Evolutionary conservation across 2,888 invertebrate genomes (phyloP), one percentile per base, ranked within the genome.

Genomic region (Ennomos erosarius): DNA sequence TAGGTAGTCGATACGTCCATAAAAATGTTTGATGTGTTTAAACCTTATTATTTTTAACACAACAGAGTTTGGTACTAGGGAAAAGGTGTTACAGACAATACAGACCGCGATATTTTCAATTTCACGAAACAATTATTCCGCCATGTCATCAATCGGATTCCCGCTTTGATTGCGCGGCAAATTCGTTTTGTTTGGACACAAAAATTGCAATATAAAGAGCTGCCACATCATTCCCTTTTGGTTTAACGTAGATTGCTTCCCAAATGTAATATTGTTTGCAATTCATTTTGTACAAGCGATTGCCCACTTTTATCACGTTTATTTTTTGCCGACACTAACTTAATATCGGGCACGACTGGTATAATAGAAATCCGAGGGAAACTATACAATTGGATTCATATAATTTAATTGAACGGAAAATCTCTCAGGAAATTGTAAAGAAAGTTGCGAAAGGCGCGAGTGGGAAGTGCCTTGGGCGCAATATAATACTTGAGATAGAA

Each of bases 201-300:
- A 91, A 92, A 92, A 90, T 91, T 92, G 92, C 91, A 91, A 91
- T 91, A 90, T 90, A 92, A 90, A 92, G 90, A 90, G 90, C 88
- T 87, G 89, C 90, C 92, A 91, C 92, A 91, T 91, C 92, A 92
- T 92, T 90, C 91, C 90, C 88, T 87, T 91, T 90, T 82, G 87
- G 90, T 87, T 90, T 89, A 88, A 88, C 90, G 89, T 91, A 89
- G 89, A 91, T 92, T 90, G 90, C 85, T 86, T 86, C 88, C 87
- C 89, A 90, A 90, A 90, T 87, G 89, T 90, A 89, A 90, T 88
- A 89, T 88, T 90, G 90, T 90, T 90, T 89, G 90, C 88, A 84
- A 90, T 90, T 90, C 88, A 90, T 90, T 90, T 87, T 84, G 80
- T 83, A 87, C 90, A 85, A 78, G 81, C 85, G 78, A 89, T 90